phyloP scores from a whole-genome alignment of 2,113 vertebrate species.

The Eolophus roseicapilla region DNA sequence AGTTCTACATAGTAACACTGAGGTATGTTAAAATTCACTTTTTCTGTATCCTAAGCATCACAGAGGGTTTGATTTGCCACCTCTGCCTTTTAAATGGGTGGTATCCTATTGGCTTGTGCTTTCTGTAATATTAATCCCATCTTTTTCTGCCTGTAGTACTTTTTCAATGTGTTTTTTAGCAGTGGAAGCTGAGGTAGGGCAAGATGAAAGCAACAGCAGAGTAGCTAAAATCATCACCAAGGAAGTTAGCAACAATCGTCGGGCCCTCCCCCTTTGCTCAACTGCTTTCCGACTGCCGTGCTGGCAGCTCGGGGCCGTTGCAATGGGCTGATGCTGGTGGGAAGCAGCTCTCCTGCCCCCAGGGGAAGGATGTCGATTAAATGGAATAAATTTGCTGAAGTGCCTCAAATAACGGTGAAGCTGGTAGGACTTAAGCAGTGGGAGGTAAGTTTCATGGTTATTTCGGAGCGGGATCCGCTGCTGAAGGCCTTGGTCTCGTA shows the following conservation, averaged over 20 bases:
- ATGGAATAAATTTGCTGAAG: constrained; percentile 70
- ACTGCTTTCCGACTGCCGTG: constrained; percentile 46
- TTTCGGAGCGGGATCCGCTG: rapidly evolving
- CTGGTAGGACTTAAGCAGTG: constrained; percentile 63
- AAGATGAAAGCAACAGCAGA: neutral
- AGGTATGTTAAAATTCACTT: neutral
- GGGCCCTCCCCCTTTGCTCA: constrained; percentile 65
- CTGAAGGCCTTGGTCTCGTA: rapidly evolving
- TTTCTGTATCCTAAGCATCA: neutral
- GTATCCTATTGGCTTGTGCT: neutral
- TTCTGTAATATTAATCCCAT: neutral
- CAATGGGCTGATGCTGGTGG: neutral
- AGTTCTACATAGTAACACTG: neutral
- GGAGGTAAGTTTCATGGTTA: constrained; percentile 70
- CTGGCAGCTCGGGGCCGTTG: neutral
- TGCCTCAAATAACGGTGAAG: constrained; percentile 75
- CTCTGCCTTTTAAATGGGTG: neutral
- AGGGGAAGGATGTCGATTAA: constrained; percentile 72
- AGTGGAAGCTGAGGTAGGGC: neutral
- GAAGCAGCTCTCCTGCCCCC: neutral
- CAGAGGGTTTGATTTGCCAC: neutral
- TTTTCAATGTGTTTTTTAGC: neutral
- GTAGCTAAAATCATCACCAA: constrained; percentile 49
- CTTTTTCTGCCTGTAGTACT: neutral
- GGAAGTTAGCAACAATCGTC: constrained; percentile 51